Evolutionary conservation across 2,797 vertebrate species (phyloP), one percentile per base, ranked within the genome.

Genomic region (Bufotes viridis): DNA sequence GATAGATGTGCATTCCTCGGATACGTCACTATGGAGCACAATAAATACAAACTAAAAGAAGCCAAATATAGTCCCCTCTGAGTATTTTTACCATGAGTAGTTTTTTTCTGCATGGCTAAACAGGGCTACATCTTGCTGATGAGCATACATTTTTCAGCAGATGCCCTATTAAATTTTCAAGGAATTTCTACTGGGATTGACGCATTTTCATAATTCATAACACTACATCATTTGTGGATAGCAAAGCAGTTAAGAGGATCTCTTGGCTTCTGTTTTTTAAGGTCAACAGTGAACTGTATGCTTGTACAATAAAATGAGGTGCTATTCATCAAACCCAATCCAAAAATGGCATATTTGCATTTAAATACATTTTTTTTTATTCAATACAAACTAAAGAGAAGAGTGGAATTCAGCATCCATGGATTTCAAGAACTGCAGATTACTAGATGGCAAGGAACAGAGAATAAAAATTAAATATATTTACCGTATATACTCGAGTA

Each of bases 61-160:
- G 58, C 42, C 63, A 78, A 76, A 34, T 42, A 75, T 67, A 67
- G 26, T 12, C 75, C 49, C 13, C 20, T 67, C 3, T 34, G 60
- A 67, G 51, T 81, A 81, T 65, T 84, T 70, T 75, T 57, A 88
- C 18, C 83, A 81, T 85, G 82, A 81, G 55, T 80, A 57, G 42
- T 63, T 55, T 26, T 22, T 24, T 81, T 88, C 69, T 81, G 67
- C 87, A 22, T 67, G 84, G 76, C 55, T 84, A 85, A 61, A 65
- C 78, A 81, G 85, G 12, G n/a, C 17, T 63, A 55, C n/a, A 18
- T n/a, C n/a, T 75, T 88, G 18, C 72, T 55, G 82, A 72, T 61
- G 2, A 81, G 55, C 87, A 88, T 84, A 75, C 74, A 85, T 84
- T 88, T 85, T 84, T 88, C 17, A 88, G 20, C 20, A 85, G 82